phyloP scores from a whole-genome alignment of 2,113 vertebrate genomes.

The Equus quagga region DNA sequence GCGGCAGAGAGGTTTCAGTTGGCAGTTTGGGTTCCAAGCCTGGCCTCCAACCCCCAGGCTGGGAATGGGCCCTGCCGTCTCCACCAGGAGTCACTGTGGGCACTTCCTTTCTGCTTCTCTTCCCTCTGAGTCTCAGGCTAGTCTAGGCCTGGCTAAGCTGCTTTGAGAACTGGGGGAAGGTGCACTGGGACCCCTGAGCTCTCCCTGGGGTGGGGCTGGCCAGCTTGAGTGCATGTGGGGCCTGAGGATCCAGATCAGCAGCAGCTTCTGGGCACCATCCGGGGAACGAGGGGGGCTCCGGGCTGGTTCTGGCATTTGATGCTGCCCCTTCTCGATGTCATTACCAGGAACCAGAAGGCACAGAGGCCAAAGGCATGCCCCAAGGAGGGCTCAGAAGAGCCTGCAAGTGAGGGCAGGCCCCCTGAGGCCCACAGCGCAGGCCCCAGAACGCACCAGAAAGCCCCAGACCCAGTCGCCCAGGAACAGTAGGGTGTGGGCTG shows the following conservation, averaged over 20 bases:
- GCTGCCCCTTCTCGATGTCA: not conserved
- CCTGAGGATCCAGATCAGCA: not conserved
- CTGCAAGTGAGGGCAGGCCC: not conserved
- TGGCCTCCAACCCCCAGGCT: too few species aligned
- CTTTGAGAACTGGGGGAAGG: not conserved
- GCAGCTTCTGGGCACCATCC: not conserved
- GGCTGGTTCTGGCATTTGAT: not conserved
- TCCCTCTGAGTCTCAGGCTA: not conserved
- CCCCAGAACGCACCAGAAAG: accelerated
- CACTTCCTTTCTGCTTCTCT: accelerated
- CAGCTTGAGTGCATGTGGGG: too few species aligned
- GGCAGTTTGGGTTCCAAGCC: too few species aligned
- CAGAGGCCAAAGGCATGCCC: not conserved
- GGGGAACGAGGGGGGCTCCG: accelerated
- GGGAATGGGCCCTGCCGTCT: accelerated
- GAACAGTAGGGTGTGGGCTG: not conserved
- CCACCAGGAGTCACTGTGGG: accelerated
- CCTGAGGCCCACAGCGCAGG: not conserved
- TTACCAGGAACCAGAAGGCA: slow-evolving; percentile 39
- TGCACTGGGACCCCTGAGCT: not conserved
- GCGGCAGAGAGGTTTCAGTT: accelerated
- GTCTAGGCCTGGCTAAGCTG: not conserved
- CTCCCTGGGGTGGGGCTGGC: not conserved
- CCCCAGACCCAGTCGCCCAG: too few species aligned
- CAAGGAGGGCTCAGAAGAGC: not conserved